Evolutionary conservation across 2,113 vertebrate species (phyloP).

Genomic region (Prolemur simus): DNA sequence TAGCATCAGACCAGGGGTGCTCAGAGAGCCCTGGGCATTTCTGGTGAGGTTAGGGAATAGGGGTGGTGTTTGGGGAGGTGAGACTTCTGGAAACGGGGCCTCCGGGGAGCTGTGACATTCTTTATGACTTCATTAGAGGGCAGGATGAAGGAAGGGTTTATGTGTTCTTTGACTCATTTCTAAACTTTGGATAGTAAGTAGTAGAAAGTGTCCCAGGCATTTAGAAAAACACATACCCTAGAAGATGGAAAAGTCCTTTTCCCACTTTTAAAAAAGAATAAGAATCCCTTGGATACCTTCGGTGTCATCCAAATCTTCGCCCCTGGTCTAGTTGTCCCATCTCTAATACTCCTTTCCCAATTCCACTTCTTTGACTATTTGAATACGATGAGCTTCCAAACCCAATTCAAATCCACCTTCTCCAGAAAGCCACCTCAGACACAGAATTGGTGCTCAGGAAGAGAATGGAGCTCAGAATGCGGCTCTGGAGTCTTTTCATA

Average conservation of each 20-base stretch:
- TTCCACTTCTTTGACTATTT: not conserved
- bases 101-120: not conserved
- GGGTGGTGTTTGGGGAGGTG: not conserved
- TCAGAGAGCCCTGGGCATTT: not conserved
- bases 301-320: not conserved
- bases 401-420: not conserved
- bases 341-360: not conserved
- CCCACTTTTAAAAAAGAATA: not conserved
- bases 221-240: not conserved
- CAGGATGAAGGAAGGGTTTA: not conserved
- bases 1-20: accelerated
- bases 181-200: not conserved
- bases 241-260: not conserved
- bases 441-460: not conserved
- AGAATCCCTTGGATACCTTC: not conserved
- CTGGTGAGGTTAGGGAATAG: not conserved
- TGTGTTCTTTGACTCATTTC: not conserved
- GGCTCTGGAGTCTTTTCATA: not conserved
- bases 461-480: not conserved
- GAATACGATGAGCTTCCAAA: not conserved
- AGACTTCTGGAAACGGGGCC: not conserved
- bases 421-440: not conserved
- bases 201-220: not conserved
- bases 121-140: not conserved
- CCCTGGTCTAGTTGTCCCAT: not conserved